Evolutionary conservation across 2,888 invertebrate species (phyloP), one percentile per base, ranked within the genome.

Genomic region (Liopterus haemorrhoidalis): DNA sequence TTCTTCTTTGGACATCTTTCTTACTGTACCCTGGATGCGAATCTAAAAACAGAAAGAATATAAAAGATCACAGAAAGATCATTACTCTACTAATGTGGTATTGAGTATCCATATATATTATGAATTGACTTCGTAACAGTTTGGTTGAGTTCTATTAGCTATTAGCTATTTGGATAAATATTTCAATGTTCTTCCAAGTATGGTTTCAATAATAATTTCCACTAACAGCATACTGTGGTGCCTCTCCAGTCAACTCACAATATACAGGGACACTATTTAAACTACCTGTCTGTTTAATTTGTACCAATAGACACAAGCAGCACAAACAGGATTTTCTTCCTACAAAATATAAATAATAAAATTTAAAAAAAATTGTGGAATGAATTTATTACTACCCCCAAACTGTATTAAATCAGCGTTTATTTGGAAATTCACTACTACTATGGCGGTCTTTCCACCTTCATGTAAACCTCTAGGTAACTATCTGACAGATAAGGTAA

Each of bases 231-330:
- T n/a, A n/a, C n/a, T n/a, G n/a, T n/a, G n/a, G n/a, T n/a, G n/a
- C n/a, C n/a, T n/a, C n/a, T n/a, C n/a, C n/a, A n/a, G n/a, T n/a
- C n/a, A n/a, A n/a, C n/a, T n/a, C n/a, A n/a, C n/a, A n/a, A n/a
- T n/a, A n/a, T n/a, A n/a, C n/a, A n/a, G n/a, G n/a, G n/a, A n/a
- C n/a, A n/a, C n/a, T n/a, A n/a, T n/a, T n/a, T n/a, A n/a, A n/a
- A n/a, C n/a, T 68, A 81, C 81, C 36, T 84, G 83, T 69, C 90
- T 76, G 53, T 81, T 81, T 11, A 91, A 66, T 3, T 82, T 73
- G 57, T 86, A 85, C 97, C 97, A 99, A 63, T 91, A 96, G 63
- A 97, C 90, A 49, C 91, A 85, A 54, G 94, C 72, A 9, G 93
- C 87, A 21, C 87, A 95, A 65, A 83, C 78, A 5, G 91, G 86